Percentiles rank a stretch among this genome's conserved stretches.
Evolutionary conservation across 2,797 vertebrate species (phyloP).

Genomic region (Argya squamiceps): DNA sequence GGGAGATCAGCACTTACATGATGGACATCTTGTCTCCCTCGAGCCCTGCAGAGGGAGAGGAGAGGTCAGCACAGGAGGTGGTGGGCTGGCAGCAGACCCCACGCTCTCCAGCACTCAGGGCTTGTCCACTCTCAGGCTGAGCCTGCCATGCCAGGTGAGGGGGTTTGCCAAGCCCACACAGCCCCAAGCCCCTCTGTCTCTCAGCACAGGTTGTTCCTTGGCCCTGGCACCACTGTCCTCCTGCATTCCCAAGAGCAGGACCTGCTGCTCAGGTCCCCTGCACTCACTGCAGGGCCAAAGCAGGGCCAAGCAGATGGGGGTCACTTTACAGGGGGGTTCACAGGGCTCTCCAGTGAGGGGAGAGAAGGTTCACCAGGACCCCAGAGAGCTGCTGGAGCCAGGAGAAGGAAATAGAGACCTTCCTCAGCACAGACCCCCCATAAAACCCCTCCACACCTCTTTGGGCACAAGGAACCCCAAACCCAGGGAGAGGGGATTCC

Average conservation of each 20-base stretch:
- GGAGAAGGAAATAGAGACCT: background rate
- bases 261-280: background rate
- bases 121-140: background rate
- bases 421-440: rapidly evolving
- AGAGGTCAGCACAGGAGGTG: background rate
- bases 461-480: background rate
- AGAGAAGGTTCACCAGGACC: background rate
- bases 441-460: background rate
- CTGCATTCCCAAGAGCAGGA: background rate
- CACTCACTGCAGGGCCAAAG: rapidly evolving
- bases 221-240: background rate
- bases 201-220: background rate
- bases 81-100: background rate
- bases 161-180: background rate
- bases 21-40: constrained; percentile 72
- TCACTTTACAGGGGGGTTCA: background rate
- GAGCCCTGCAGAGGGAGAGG: constrained; percentile 67
- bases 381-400: background rate
- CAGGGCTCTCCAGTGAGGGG: background rate
- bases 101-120: rapidly evolving
- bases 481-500: background rate
- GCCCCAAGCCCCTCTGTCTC: background rate
- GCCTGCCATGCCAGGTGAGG: background rate
- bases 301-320: background rate
- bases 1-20: constrained; percentile 74